Evolutionary conservation across 2,888 invertebrate genomes (phyloP), one percentile per base, ranked within the genome.

Genomic region (Capitulum mitella): DNA sequence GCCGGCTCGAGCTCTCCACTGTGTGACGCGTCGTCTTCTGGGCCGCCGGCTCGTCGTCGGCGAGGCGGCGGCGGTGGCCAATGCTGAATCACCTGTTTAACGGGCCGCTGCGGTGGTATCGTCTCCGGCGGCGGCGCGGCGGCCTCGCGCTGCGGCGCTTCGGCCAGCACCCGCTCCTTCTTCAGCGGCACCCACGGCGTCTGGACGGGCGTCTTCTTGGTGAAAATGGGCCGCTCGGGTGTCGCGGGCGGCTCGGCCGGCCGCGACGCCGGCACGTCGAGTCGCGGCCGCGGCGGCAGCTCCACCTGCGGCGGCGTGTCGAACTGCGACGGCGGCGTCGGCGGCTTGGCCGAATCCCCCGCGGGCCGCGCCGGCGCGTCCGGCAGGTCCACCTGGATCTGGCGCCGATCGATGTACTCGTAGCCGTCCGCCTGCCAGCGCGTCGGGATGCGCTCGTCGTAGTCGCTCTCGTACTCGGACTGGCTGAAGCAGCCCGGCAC

Each of bases 401-500:
- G 29, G 29, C 76, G 43, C 29, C 76, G 43, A n/a, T 82, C 82
- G 54, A 81, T 81, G 40, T 48, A 79, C 58, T 77, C 58, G 79
- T 82, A 81, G 64, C 81, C 80, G 46, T 81, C 81, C 19, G 80
- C 80, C 43, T 80, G 79, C 82, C 82, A 82, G 61, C 79, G 80
- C 3, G 82, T 80, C 19, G 79, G 78, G 43, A 82, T 78, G 74
- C 78, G 79, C 34, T 78, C 64, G 74, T 91, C 91, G 81, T 90
- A 89, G 84, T 92, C 91, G 83, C 91, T 92, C 85, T 91, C 91
- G 84, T 91, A 91, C 84, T 92, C 92, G 74, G 80, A 80, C 64
- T 82, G 81, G 26, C 81, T 80, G 61, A 82, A 82, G 34, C 79
- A 77, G 29, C 81, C 80, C 12, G 82, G 82, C 48, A 81, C 43